Base-by-base conservation (phyloP, 1,140 invertebrate species). In the Dendroctonus valens region DNA sequence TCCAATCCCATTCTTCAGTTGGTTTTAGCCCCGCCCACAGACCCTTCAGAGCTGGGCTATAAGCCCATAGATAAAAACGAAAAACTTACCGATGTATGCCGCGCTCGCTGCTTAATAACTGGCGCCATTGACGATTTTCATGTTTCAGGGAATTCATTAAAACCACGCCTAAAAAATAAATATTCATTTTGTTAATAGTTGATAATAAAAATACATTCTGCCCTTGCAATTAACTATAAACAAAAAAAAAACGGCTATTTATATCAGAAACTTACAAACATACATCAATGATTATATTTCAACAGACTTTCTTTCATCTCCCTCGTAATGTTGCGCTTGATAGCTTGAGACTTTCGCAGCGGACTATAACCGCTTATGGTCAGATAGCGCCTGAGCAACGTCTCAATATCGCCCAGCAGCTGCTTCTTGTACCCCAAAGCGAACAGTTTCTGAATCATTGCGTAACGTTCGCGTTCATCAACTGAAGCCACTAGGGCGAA, bases 401-500 rank as follows among this genome's bases (percentile, higher is more conserved):
- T 70, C 7, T 70, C 62, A 7, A 78, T 70, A 70, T 78, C 77
- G n/a, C 74, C 73, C 0, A 72, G 54, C 39, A 79, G 42, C 55
- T 78, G 70, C 5, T 73, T 70, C 0, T 61, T 60, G 67, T 74
- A 76, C 6, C 74, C 76, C 37, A 75, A 67, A 38, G 72, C 57
- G 26, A 76, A 74, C 49, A 79, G 48, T 41, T 61, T 64, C 12
- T 72, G 53, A 69, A 79, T 77, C 72, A 78, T 74, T 15, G 54
- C 41, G 7, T 73, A 73, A 48, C 81, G 74, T 14, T 80, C 74
- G 3, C 61, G 52, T 50, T 81, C 78, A n/a, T 67, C 66, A 74
- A 83, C 81, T 55, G 80, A 74, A 0, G 77, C 81, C 37, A 79
- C 81, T 41, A 85, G 70, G 12, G 83, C 78, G 73, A 79, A 84